Base-by-base conservation (phyloP, 2,797 vertebrate species). In the Melopsittacus undulatus region DNA sequence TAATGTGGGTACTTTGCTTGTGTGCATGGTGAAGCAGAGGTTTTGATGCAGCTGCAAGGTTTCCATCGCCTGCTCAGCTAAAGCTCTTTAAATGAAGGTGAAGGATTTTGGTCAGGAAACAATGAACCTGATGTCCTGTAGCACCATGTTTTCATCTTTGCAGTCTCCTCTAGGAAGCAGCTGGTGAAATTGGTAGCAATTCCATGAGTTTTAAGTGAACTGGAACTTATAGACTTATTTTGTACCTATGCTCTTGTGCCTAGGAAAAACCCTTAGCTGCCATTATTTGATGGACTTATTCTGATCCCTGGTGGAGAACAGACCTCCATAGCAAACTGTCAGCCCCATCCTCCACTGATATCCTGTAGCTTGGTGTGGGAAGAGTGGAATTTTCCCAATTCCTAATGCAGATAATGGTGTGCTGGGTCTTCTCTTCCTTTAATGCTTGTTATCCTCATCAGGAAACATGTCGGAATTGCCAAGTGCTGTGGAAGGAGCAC, bases 391-490 rank as follows among this genome's bases (percentile, higher is more conserved):
- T 69, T 68, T 75, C 57, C 42, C 52, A 43, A 1, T 49, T 86
- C 36, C 49, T 69, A 7, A 17, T 48, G 32, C 23, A 84, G 8
- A 69, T 66, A 8, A 16, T 22, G 29, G 5, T 62, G 45, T 42
- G 10, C 32, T 77, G 74, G 5, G 22, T 83, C 20, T 26, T 48
- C 21, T 15, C 36, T 19, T 91, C 14, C 38, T 90, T 94, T 90
- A 70, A 96, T 59, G 8, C 91, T 27, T 82, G 61, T 94, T 86
- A 3, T 85, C 48, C 27, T 78, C 26, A 75, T 43, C 89, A 99
- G 99, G 99, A 99, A 97, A 99, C 99, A 3, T 99, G 99, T 90
- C 98, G 99, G 73, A 99, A 99, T 96, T 99, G 99, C 96, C 99
- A 99, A 80, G 98, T 99, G 42, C 98, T 99, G 95, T 99, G 99